Evolutionary conservation across 2,113 vertebrate species (phyloP), one percentile per base, ranked within the genome.

Genomic region (Calidris pugnax): DNA sequence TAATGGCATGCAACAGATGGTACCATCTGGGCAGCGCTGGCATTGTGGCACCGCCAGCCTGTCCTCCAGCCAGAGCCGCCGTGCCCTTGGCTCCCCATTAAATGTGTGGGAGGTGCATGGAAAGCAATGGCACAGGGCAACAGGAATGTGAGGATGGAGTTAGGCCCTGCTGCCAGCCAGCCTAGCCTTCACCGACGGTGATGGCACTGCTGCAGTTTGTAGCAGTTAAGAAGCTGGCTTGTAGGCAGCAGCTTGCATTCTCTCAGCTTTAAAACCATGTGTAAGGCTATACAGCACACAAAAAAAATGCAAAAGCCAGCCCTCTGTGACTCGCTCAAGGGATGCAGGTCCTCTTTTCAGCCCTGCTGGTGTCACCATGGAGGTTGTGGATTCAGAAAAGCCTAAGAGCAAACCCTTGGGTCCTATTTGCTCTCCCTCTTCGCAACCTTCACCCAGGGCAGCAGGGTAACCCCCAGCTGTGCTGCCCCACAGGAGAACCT

Each of bases 391-490:
- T 63, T 80, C 0, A 1, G 28, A 51, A 66, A 18, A 37, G 26
- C 59, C 51, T 47, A 19, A 77, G 27, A 20, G 41, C 22, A 90
- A 77, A 37, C 30, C 16, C 15, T 41, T 47, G n/a, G 19, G 27
- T 11, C 12, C 10, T 64, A 5, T 77, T 72, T 68, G 10, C 30
- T 73, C 32, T 68, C 59, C 27, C 13, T 43, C 15, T 35, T 43
- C 0, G 1, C 30, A 26, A 7, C 30, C 30, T 47, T 78, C 14
- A 60, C 10, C 53, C 24, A 32, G 53, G n/a, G 50, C 21, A 77
- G 35, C 19, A 37, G 55, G 0, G 0, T 5, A n/a, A n/a, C 14
- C 3, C 37, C 19, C 0, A 3, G 32, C 16, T 0, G 5, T n/a
- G 59, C 45, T 60, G 28, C 4, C 8, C 19, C 18, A 50, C 22